Percentiles rank a stretch among this genome's conserved stretches.
phyloP scores from a whole-genome alignment of 2,797 vertebrate species.

The Bovichtus variegatus region DNA sequence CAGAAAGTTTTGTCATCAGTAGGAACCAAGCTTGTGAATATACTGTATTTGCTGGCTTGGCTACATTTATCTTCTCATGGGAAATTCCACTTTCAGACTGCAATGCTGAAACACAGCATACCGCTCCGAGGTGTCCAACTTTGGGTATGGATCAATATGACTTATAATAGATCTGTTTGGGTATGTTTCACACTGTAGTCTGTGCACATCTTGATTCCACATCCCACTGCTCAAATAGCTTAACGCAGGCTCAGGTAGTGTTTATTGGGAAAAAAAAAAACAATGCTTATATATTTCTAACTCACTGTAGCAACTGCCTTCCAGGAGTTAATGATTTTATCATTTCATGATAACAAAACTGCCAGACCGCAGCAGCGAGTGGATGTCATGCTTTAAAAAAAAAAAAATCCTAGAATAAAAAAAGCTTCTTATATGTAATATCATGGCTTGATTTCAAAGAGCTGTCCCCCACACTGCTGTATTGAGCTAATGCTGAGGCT shows the following conservation, averaged over 20 bases:
- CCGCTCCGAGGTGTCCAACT: conserved; percentile 65
- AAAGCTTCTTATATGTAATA: background rate
- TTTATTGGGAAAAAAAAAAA: conserved; percentile 55
- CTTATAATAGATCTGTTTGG: conserved; percentile 77
- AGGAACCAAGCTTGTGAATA: conserved; percentile 35
- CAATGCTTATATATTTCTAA: conserved; percentile 33
- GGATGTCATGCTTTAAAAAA: conserved; percentile 7
- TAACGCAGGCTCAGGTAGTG: conserved; percentile 46
- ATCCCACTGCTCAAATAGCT: conserved; percentile 56
- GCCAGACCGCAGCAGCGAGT: background rate
- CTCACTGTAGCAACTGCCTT: conserved; percentile 18
- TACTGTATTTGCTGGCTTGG: conserved; percentile 61
- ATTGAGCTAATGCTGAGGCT: conserved; percentile 40
- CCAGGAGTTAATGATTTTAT: conserved; percentile 43
- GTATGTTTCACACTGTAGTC: conserved; percentile 62
- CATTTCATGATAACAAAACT: conserved; percentile 39
- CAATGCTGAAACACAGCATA: conserved; percentile 59
- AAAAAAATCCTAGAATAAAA: conserved; percentile 6
- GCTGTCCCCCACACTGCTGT: background rate
- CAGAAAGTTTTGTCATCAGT: conserved; percentile 46
- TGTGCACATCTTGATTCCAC: conserved; percentile 58
- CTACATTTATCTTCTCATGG: conserved; percentile 66
- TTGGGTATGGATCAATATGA: conserved; percentile 70
- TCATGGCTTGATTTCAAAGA: conserved; percentile 22
- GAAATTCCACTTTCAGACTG: conserved; percentile 71